Percentiles rank a stretch among this genome's conserved stretches.
Evolutionary conservation across 2,113 vertebrate species (phyloP).

Genomic region (Onychorhynchus coronatus): DNA sequence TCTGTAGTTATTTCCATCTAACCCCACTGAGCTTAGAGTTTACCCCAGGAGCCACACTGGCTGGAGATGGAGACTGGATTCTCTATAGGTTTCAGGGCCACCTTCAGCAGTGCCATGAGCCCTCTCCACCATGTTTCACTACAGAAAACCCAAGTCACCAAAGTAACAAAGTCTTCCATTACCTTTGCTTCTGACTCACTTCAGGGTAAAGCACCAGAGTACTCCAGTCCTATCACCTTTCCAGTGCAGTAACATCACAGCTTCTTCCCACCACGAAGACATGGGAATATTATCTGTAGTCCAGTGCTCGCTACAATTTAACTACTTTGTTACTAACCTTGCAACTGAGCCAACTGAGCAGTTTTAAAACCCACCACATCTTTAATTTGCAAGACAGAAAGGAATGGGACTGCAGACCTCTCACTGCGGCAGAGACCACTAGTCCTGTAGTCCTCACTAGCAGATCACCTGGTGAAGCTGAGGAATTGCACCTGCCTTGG

Average conservation of each 20-base stretch:
- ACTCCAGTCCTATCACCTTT: not conserved
- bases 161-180: not conserved
- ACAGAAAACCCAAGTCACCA: not conserved
- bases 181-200: not conserved
- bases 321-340: not conserved
- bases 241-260: not conserved
- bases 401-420: not conserved
- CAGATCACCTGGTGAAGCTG: not conserved
- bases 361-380: not conserved
- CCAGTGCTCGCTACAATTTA: not conserved
- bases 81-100: not conserved
- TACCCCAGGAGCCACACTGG: not conserved
- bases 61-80: not conserved
- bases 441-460: not conserved
- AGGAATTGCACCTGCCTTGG: not conserved
- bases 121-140: too few species aligned
- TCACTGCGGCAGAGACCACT: not conserved
- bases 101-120: not conserved
- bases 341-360: not conserved
- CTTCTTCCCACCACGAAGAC: not conserved
- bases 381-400: not conserved
- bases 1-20: not conserved
- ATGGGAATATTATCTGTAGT: not conserved
- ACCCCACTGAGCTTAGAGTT: not conserved
- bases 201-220: not conserved